phyloP scores from a whole-genome alignment of 2,888 invertebrate genomes.

The Melitaea athalia region DNA sequence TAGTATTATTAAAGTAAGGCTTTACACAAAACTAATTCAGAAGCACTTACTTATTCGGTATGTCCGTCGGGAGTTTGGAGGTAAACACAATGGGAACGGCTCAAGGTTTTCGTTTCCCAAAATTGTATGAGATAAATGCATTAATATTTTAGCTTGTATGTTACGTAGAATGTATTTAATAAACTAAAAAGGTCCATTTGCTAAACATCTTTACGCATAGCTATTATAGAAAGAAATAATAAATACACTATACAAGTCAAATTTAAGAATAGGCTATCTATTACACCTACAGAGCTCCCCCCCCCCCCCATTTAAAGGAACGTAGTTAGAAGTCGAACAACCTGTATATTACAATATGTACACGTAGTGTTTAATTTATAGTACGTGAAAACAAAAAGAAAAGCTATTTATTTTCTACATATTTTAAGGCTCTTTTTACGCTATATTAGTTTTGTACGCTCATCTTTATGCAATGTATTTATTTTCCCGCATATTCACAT shows the following conservation, averaged over 20 bases:
- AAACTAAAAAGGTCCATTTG: neutral
- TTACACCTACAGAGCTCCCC: no score
- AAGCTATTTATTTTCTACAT: no score
- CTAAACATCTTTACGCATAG: neutral
- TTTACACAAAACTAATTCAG: constrained; percentile 75
- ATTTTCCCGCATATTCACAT: constrained; percentile 36
- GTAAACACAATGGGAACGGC: constrained; percentile 31
- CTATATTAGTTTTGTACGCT: neutral
- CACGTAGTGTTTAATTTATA: neutral
- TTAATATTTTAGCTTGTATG: neutral
- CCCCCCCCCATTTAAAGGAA: no score
- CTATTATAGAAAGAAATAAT: no score
- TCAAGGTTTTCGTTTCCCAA: constrained; percentile 28
- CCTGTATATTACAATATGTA: no score
- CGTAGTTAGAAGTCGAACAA: no score
- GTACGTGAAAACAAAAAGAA: neutral
- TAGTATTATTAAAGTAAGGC: constrained; percentile 76
- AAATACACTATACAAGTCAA: neutral
- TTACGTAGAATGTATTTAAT: neutral
- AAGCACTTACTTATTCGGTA: constrained; percentile 60
- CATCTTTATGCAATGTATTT: constrained; percentile 20
- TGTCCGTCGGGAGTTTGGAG: constrained; percentile 60
- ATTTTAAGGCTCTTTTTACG: neutral
- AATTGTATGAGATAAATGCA: constrained; percentile 12
- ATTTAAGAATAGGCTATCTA: no score